Conservation (phyloP, 2,888 invertebrate species). For the Cosmopolites sordidus region DNA sequence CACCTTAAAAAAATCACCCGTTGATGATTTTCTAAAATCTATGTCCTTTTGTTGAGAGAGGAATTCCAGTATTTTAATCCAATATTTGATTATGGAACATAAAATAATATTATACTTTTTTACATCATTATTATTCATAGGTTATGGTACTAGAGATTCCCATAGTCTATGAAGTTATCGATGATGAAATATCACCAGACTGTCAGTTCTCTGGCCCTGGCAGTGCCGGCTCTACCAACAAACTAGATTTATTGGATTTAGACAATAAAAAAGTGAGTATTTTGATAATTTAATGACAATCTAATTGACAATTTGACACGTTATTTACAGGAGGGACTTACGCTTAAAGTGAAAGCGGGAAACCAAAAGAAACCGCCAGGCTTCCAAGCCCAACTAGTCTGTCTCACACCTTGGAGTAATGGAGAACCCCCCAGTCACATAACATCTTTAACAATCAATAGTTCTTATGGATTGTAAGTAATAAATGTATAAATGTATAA, state of each 20-base stretch:
- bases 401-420: conserved; percentile 79
- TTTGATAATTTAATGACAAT: no score
- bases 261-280: conserved; percentile 52
- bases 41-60: no score
- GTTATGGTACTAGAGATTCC: conserved; percentile 69
- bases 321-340: conserved; percentile 36
- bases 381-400: conserved; percentile 94
- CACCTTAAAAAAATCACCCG: no score
- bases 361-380: conserved; percentile 86
- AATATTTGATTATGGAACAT: no score
- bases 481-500: no score
- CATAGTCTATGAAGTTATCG: conserved; percentile 75
- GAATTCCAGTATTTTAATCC: no score
- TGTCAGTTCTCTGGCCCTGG: conserved; percentile 59
- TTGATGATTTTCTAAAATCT: no score
- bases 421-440: conserved; percentile 80
- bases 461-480: conserved; percentile 94
- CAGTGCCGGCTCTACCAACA: conserved; percentile 44
- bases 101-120: not conserved
- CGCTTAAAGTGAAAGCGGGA: conserved; percentile 68
- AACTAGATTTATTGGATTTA: conserved; percentile 46
- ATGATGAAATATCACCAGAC: conserved; percentile 79
- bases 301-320: not conserved
- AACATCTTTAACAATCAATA: conserved; percentile 88
- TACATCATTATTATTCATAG: no score